Conservation (phyloP, 1,140 invertebrate species). For the Ostrea edulis region DNA sequence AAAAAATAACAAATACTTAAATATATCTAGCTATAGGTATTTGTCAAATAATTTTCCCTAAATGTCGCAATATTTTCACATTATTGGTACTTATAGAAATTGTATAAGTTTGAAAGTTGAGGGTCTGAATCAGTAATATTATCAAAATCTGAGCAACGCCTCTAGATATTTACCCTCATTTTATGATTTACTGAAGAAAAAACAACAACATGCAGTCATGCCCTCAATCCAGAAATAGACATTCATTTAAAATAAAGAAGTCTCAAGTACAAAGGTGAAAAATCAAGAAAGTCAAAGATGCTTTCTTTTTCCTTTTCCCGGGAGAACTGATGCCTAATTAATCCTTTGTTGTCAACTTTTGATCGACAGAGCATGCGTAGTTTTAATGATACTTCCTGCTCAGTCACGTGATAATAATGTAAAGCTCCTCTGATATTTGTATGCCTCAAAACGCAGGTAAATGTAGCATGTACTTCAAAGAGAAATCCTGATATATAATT, state of each 20-base stretch:
- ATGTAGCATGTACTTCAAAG: constrained; percentile 25
- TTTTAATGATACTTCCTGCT: constrained; percentile 29
- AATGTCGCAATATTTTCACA: too few species aligned
- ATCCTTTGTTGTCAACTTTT: constrained; percentile 33
- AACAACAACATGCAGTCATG: not conserved
- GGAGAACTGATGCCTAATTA: constrained; percentile 9
- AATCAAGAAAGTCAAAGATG: not conserved
- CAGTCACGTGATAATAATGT: constrained; percentile 13
- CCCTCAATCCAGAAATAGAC: not conserved
- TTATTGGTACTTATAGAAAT: too few species aligned
- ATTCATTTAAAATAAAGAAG: not conserved
- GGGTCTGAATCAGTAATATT: too few species aligned
- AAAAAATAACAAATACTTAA: too few species aligned
- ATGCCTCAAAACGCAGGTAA: constrained; percentile 12
- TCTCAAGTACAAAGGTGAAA: not conserved
- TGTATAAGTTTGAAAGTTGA: too few species aligned
- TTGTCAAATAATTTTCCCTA: too few species aligned
- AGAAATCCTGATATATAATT: not conserved
- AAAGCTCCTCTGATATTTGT: constrained; percentile 15
- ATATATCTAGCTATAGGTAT: too few species aligned
- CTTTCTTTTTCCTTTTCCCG: not conserved
- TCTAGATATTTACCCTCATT: too few species aligned
- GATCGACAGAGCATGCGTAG: constrained; percentile 24
- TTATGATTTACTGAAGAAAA: too few species aligned
- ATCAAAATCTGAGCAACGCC: too few species aligned